Percentiles rank a stretch among this genome's conserved stretches.
Evolutionary conservation across 2,888 invertebrate genomes (phyloP).

Genomic region (Sesia bembeciformis): DNA sequence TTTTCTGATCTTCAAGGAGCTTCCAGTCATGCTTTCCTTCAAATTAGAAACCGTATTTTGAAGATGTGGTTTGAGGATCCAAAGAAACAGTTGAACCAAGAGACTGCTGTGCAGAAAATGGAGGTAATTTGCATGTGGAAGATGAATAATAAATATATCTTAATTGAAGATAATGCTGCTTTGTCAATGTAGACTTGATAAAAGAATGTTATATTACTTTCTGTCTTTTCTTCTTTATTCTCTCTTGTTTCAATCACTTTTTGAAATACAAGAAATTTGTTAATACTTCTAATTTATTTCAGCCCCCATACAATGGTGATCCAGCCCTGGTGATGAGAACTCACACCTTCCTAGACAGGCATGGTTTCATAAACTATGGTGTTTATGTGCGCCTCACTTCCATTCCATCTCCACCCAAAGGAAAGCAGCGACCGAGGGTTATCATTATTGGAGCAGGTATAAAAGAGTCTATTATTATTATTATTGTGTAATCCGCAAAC

Average conservation of each 20-base stretch:
- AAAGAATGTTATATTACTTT: neutral
- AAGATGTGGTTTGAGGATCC: slow-evolving; percentile 98
- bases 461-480: neutral
- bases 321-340: slow-evolving; percentile 86
- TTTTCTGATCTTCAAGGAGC: slow-evolving; percentile 93
- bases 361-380: slow-evolving; percentile 98
- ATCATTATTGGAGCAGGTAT: slow-evolving; percentile 80
- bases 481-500: no score
- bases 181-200: neutral
- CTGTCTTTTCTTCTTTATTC: neutral
- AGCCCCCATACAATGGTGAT: slow-evolving; percentile 94
- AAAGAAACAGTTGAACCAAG: slow-evolving; percentile 90
- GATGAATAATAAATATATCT: neutral
- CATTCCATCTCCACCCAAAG: slow-evolving; percentile 69
- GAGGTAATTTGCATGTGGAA: slow-evolving; percentile 45
- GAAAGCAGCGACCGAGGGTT: slow-evolving; percentile 79
- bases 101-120: slow-evolving; percentile 86
- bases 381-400: slow-evolving; percentile 91
- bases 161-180: neutral
- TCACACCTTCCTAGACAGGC: slow-evolving; percentile 93
- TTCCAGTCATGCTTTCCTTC: slow-evolving; percentile 90
- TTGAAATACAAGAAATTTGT: no score
- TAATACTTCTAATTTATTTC: slow-evolving; percentile 23
- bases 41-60: slow-evolving; percentile 91
- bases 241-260: neutral